These are phyloP conservation scores for Agrilus cyanescens DNA, from an alignment of 2,888 invertebrate species.

Conservation along the genomic window DNA sequence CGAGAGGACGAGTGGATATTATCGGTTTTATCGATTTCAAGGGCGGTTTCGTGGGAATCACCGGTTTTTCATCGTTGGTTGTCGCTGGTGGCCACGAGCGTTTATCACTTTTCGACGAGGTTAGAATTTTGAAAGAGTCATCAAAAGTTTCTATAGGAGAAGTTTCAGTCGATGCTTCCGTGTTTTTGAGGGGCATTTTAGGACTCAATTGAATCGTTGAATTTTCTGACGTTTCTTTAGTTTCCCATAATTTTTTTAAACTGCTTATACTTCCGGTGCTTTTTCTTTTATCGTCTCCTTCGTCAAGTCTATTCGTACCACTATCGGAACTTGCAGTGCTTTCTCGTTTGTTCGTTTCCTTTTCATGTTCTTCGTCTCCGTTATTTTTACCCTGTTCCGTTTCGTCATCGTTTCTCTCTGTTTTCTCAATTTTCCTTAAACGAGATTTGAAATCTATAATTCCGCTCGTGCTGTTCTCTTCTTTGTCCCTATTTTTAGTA, in stretches of 20 bases:
- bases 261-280: constrained; percentile 90
- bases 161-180: constrained; percentile 35
- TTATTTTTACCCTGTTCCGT: constrained; percentile 19
- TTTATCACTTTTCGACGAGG: constrained; percentile 33
- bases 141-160: constrained; percentile 33
- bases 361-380: constrained; percentile 22
- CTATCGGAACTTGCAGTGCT: constrained; percentile 36
- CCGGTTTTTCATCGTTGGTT: constrained; percentile 48
- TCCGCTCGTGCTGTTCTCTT: constrained; percentile 40
- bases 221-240: constrained; percentile 47
- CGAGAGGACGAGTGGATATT: constrained; percentile 36
- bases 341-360: constrained; percentile 35
- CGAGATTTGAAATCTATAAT: constrained; percentile 79
- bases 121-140: constrained; percentile 25
- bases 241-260: constrained; percentile 86
- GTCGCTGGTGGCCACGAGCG: constrained; percentile 41
- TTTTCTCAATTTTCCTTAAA: constrained; percentile 62
- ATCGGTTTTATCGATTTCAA: constrained; percentile 50
- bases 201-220: constrained; percentile 47
- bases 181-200: constrained; percentile 42
- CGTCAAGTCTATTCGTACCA: constrained; percentile 39
- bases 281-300: constrained; percentile 73
- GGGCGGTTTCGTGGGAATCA: constrained; percentile 57
- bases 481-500: constrained; percentile 41
- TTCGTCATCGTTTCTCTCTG: constrained; percentile 26